Evolutionary conservation across 2,113 vertebrate genomes (phyloP), one percentile per base, ranked within the genome.

Genomic region (Brachirus orientalis): DNA sequence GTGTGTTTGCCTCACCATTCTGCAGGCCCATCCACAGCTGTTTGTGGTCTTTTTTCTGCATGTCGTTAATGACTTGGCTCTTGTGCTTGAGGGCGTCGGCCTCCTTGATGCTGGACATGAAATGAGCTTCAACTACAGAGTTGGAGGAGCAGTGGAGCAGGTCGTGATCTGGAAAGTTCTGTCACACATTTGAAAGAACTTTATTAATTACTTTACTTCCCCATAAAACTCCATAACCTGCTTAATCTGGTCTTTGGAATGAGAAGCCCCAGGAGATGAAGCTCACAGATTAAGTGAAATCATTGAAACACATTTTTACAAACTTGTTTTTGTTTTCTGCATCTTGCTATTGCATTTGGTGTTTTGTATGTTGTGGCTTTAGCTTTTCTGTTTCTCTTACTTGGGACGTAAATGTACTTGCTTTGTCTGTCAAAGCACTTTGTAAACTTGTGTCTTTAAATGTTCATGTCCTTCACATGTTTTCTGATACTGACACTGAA

Each of bases 41-140:
- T n/a, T 99, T 99, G 91, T 99, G 98, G 92, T 99, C 98, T 89
- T 99, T 99, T 79, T 98, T 99, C 92, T 99, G 98, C 98, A 99
- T 99, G 90, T 99, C 98, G 78, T 99, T 99, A 82, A 99, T 95
- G 36, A 99, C 94, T 92, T 98, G 97, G 83, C 98, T 95, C 94
- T 99, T 99, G 92, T 99, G 98, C 86, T 99, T 99, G 63, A 99
- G 94, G 59, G 96, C 95, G 83, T 99, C 98, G n/a, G 98, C 97
- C 93, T 99, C 98, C 90, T 99, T 99, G 90, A 99, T 95, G 88
- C 95, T 92, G 71, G 97, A 97, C 98, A 99, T 99, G 89, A 99
- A 99, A 92, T 99, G 98, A 61, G 97, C 97, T 91, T 99, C 98
- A 61, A 99, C 91, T 80, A 95, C 94, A 50, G 97, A 95, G 86